Evolutionary conservation across 2,797 vertebrate species (phyloP).

Genomic region (Sebastes umbrosus): DNA sequence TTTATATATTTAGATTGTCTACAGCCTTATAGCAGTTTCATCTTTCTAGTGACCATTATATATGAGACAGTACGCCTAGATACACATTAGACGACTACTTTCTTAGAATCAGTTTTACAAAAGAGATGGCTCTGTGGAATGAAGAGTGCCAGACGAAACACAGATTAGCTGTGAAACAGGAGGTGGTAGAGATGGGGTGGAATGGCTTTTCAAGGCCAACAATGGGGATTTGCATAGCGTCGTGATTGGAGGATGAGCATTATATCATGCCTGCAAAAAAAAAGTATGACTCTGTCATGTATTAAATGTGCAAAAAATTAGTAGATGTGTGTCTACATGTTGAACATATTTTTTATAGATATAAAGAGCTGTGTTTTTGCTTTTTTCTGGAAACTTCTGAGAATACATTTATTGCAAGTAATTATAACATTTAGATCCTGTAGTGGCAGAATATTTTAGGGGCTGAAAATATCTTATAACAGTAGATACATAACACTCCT

Average conservation of each 20-base stretch:
- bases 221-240: conserved; percentile 5
- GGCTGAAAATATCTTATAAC: neutral
- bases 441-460: neutral
- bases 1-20: neutral
- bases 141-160: conserved; percentile 33
- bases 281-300: neutral
- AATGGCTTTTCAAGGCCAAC: conserved; percentile 18
- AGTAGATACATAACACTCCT: neutral
- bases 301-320: neutral
- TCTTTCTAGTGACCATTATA: neutral
- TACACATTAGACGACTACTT: neutral
- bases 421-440: neutral
- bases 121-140: neutral
- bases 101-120: neutral
- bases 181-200: neutral
- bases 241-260: neutral
- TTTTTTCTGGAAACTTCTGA: neutral
- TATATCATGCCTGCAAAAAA: neutral
- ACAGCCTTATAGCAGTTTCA: neutral
- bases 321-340: neutral
- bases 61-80: neutral
- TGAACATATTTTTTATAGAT: neutral
- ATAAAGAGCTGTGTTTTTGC: neutral
- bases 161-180: conserved; percentile 16
- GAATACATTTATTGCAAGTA: neutral